Evolutionary conservation across 1,140 invertebrate species (phyloP).

Genomic region (Caenorhabditis inopinata): DNA sequence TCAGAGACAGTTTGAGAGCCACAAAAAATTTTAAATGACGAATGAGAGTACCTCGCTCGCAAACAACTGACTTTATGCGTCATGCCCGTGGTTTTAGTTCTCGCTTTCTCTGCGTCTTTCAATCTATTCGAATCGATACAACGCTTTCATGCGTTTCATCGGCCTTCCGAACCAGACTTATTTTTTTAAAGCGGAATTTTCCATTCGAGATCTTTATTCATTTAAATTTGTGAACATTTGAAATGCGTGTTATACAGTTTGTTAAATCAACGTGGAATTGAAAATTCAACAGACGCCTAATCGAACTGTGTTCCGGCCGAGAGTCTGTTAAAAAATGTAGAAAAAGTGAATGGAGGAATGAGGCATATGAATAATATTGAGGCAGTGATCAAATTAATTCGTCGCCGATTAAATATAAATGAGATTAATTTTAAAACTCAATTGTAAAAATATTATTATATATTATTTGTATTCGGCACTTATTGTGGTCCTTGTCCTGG

Average conservation of each 20-base stretch:
- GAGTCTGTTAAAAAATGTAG: background rate
- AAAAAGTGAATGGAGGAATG: background rate
- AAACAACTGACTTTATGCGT: conserved; percentile 26
- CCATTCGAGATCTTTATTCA: conserved; percentile 17
- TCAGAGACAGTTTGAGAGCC: background rate
- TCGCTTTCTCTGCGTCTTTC: background rate
- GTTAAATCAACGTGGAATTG: conserved; percentile 2
- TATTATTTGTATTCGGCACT: background rate
- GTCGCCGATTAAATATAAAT: background rate
- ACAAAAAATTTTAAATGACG: background rate
- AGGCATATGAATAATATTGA: background rate
- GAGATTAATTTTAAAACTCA: background rate
- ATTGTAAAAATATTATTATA: background rate
- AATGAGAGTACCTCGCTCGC: background rate
- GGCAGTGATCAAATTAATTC: conserved; percentile 1
- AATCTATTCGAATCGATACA: conserved; percentile 1
- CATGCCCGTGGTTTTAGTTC: no score
- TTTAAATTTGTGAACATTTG: background rate
- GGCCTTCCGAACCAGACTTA: background rate
- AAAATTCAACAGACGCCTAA: background rate
- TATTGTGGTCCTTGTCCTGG: background rate
- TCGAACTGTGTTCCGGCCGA: background rate
- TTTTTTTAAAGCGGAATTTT: background rate
- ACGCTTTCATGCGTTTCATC: background rate
- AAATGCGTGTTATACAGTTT: background rate